Evolutionary conservation across 2,113 vertebrate genomes (phyloP).

Genomic region (Calidris pygmaea): DNA sequence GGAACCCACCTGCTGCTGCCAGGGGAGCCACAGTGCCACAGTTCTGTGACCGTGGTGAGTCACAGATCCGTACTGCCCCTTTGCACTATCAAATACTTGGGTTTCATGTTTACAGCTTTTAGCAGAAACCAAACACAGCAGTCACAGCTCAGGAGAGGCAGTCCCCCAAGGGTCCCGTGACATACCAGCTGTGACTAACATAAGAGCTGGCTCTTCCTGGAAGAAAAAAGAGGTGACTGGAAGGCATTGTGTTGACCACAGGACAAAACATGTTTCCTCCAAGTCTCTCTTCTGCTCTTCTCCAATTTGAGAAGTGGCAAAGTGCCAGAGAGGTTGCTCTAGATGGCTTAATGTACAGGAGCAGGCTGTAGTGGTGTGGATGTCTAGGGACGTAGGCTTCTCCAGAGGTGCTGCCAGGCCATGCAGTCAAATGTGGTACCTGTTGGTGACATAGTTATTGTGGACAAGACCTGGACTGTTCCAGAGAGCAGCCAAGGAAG

Average conservation of each 20-base stretch:
- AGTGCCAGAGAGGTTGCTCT: accelerated
- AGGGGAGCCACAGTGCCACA: accelerated
- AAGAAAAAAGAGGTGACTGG: not conserved
- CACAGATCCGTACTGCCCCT: accelerated
- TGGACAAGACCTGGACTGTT: not conserved
- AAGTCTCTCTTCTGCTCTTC: not conserved
- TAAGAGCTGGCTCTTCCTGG: not conserved
- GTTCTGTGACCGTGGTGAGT: not conserved
- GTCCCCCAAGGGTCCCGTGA: not conserved
- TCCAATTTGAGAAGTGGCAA: not conserved
- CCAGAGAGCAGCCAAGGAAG: not conserved
- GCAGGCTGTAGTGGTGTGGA: not conserved
- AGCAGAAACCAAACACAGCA: not conserved
- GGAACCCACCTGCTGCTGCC: not conserved
- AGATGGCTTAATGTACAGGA: not conserved
- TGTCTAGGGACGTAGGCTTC: not conserved
- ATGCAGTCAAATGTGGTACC: not conserved
- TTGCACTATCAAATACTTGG: not conserved
- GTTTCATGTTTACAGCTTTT: not conserved
- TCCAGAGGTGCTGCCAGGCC: not conserved
- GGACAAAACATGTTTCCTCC: not conserved
- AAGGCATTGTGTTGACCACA: not conserved
- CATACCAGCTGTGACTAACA: not conserved
- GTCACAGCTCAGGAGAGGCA: not conserved
- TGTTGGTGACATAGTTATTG: not conserved